These are phyloP conservation scores for Liasis olivaceus DNA, from an alignment of 2,797 vertebrate species.

Conservation along the genomic window DNA sequence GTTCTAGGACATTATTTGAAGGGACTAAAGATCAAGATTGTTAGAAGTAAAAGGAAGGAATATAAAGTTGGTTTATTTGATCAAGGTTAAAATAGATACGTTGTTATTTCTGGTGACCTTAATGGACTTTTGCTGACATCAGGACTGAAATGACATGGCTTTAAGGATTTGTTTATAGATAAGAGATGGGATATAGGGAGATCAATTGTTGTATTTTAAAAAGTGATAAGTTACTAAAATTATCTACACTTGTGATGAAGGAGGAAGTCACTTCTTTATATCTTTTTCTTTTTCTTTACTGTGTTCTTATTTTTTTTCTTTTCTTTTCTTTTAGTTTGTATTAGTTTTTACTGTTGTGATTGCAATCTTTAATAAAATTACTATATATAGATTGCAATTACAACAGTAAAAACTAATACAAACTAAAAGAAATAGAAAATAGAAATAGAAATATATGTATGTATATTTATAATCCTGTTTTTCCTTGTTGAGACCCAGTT, in stretches of 20 bases:
- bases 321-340: not conserved
- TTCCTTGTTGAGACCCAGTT: not conserved
- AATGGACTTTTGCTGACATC: not conserved
- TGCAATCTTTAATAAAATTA: not conserved
- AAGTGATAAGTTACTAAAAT: not conserved
- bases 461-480: not conserved
- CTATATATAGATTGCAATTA: too few species aligned
- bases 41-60: not conserved
- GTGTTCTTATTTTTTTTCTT: not conserved
- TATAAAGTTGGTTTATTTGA: not conserved
- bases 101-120: not conserved
- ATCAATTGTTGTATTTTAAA: not conserved
- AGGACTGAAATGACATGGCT: not conserved
- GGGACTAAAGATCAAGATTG: too few species aligned
- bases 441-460: too few species aligned
- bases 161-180: not conserved
- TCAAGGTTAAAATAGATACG: not conserved
- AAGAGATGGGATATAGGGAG: not conserved
- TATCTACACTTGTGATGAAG: not conserved
- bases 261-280: not conserved
- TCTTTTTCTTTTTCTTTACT: not conserved
- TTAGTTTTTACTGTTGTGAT: not conserved
- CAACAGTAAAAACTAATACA: too few species aligned
- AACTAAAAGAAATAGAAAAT: too few species aligned
- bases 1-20: too few species aligned